A percentile compares a stretch with the other conserved stretches of the same genome.
Evolutionary conservation across 1,140 invertebrate genomes (phyloP).

Genomic region (Leptoteleia sp.): DNA sequence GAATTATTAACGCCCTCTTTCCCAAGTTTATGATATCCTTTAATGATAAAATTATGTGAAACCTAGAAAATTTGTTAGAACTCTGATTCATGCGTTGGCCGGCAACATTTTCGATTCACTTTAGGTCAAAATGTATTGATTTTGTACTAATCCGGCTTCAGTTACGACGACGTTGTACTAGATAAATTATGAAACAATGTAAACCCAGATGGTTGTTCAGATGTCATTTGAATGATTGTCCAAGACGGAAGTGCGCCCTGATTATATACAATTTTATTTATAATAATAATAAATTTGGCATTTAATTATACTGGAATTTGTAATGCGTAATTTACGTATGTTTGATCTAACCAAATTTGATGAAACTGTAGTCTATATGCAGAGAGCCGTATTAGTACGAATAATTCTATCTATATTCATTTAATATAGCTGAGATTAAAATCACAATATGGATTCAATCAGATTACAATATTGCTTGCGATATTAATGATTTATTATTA

Average conservation of each 20-base stretch:
- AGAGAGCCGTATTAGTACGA: slow-evolving; percentile 7
- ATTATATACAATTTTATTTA: slow-evolving; percentile 6
- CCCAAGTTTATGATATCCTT: not conserved
- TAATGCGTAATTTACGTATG: not conserved
- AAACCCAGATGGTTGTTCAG: not conserved
- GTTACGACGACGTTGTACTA: slow-evolving; percentile 15
- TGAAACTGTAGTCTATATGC: slow-evolving; percentile 10
- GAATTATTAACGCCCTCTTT: no score
- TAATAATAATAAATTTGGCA: slow-evolving; percentile 6
- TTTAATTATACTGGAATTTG: no score
- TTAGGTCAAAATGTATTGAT: slow-evolving; percentile 57
- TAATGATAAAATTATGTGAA: slow-evolving; percentile 5
- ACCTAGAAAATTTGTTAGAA: slow-evolving; percentile 19
- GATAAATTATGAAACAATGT: slow-evolving; percentile 35
- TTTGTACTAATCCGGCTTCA: slow-evolving; percentile 42
- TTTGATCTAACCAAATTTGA: slow-evolving; percentile 7
- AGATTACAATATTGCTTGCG: slow-evolving; percentile 22
- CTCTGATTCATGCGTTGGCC: slow-evolving; percentile 12
- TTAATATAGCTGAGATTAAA: slow-evolving; percentile 26
- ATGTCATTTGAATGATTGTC: slow-evolving; percentile 6
- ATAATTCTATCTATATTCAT: slow-evolving; percentile 12
- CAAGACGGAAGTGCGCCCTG: not conserved
- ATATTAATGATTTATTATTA: slow-evolving; percentile 15
- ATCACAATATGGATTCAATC: slow-evolving; percentile 17
- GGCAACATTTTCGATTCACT: slow-evolving; percentile 46